Evolutionary conservation across 1,140 invertebrate genomes (phyloP).

Genomic region (Nasonia vitripennis): DNA sequence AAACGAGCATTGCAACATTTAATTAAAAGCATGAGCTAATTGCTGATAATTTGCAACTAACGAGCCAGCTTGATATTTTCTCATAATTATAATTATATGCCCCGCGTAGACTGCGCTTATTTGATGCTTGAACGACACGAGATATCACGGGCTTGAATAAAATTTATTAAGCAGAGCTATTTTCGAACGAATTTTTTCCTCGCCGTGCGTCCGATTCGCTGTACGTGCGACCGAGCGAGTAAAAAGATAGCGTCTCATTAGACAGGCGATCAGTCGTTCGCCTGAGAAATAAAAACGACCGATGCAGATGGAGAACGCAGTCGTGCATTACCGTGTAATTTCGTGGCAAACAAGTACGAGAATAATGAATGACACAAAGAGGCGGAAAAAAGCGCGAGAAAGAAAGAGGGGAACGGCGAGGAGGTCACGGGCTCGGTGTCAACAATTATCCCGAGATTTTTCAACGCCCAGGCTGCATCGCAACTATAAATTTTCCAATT

Average conservation of each 20-base stretch:
- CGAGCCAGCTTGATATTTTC: background rate
- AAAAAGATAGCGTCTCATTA: slow-evolving; percentile 39
- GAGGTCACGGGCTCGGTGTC: slow-evolving; percentile 38
- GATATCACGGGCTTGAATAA: background rate
- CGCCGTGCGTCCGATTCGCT: background rate
- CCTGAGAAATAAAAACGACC: background rate
- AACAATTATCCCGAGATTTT: slow-evolving; percentile 33
- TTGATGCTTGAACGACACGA: background rate
- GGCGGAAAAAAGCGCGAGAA: background rate
- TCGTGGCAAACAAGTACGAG: slow-evolving; percentile 1
- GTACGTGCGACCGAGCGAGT: background rate
- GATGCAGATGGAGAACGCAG: background rate
- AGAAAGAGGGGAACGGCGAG: background rate
- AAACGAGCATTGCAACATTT: background rate
- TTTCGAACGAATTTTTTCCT: too few relatives aligned
- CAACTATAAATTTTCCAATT: slow-evolving; percentile 42
- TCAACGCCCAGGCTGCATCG: background rate
- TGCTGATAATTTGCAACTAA: background rate
- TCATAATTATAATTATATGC: background rate
- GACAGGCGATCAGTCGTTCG: background rate
- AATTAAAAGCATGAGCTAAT: background rate
- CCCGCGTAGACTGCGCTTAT: background rate
- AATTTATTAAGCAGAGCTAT: too few relatives aligned
- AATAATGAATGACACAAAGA: background rate
- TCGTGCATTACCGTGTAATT: slow-evolving; percentile 24